A percentile compares a stretch with the other conserved stretches of the same genome.
These are phyloP conservation scores for Agrochola litura DNA, from an alignment of 2,888 invertebrate species.

Conservation along the genomic window DNA sequence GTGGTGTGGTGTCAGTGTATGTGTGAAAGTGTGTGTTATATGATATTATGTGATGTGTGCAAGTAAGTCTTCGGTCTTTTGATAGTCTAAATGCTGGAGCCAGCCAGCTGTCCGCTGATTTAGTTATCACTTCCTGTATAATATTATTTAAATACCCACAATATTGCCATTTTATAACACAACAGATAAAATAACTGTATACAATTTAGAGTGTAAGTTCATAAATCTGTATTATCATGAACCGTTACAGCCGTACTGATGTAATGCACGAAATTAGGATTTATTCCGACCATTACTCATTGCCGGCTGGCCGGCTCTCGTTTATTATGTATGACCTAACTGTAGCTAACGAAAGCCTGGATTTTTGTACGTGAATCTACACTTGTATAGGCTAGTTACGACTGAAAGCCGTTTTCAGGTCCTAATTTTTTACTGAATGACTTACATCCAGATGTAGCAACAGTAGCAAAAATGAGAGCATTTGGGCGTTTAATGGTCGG, in stretches of 20 bases:
- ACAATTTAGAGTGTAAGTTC: constrained; percentile 63
- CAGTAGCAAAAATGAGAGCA: background rate
- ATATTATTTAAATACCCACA: background rate
- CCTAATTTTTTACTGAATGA: constrained; percentile 11
- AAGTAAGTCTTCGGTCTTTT: too few species aligned
- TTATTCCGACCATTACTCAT: constrained; percentile 78
- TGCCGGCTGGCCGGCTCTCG: constrained; percentile 69
- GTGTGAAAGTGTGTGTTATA: too few species aligned
- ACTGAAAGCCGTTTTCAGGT: background rate
- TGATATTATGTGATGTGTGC: too few species aligned
- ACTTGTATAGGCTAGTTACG: constrained; percentile 19
- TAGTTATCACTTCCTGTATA: too few species aligned
- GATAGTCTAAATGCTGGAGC: too few species aligned
- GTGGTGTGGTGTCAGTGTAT: too few species aligned
- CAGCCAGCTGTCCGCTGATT: too few species aligned
- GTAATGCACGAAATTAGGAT: constrained; percentile 81
- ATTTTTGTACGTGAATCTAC: constrained; percentile 58
- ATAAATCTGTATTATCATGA: constrained; percentile 78
- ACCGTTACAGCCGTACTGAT: constrained; percentile 68
- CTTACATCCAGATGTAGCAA: background rate
- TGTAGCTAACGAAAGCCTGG: constrained; percentile 50
- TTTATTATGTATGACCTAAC: constrained; percentile 73
- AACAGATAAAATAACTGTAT: constrained; percentile 25
- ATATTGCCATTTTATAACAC: background rate
- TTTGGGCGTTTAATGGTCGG: background rate